A percentile compares a stretch with the other conserved stretches of the same genome.
Evolutionary conservation across 2,113 vertebrate genomes (phyloP).

Genomic region (Passerina amoena): DNA sequence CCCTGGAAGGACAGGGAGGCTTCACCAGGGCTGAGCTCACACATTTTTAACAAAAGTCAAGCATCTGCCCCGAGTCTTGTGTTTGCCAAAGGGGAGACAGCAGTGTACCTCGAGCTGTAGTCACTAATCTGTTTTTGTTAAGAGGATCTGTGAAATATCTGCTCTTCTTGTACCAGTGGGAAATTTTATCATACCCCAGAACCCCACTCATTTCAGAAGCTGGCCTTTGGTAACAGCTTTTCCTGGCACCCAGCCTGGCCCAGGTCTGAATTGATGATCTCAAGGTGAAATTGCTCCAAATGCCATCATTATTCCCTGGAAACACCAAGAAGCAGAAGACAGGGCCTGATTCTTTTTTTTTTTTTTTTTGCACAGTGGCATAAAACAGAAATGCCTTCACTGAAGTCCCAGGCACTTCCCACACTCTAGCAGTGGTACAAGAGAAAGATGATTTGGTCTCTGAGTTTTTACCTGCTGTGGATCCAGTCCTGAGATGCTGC

Average conservation of each 20-base stretch:
- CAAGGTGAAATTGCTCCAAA: not conserved
- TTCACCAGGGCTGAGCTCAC: not conserved
- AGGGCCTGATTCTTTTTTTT: not conserved
- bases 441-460: not conserved
- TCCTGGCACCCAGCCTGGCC: not conserved
- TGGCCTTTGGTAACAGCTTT: not conserved
- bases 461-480: not conserved
- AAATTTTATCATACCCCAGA: fast-evolving
- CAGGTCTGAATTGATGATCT: not conserved
- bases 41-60: not conserved
- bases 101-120: not conserved
- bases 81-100: not conserved
- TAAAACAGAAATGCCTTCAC: not conserved
- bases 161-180: not conserved
- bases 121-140: not conserved
- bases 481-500: slow-evolving; percentile 24
- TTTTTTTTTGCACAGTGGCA: not conserved
- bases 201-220: not conserved
- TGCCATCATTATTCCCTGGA: not conserved
- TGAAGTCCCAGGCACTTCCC: not conserved
- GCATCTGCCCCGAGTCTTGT: not conserved
- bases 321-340: not conserved
- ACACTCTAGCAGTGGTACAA: not conserved
- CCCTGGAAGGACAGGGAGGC: not conserved
- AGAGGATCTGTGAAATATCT: not conserved